A percentile compares a stretch with the other conserved stretches of the same genome.
Evolutionary conservation across 1,140 invertebrate species (phyloP).

Genomic region (Sinella curviseta): DNA sequence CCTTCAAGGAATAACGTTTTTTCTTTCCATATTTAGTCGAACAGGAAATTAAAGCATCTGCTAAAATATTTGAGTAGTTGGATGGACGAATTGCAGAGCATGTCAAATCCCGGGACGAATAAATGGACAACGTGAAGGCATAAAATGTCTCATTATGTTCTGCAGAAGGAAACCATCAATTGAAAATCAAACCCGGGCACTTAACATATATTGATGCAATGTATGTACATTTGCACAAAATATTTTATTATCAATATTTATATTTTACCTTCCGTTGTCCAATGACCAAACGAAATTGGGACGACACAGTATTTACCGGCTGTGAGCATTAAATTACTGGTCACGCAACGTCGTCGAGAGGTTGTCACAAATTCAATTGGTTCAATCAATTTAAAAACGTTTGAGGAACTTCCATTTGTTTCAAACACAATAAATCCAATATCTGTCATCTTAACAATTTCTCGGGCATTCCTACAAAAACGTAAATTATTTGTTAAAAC

Average conservation of each 20-base stretch:
- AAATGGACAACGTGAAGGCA: not conserved
- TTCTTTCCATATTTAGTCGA: not conserved
- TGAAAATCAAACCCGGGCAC: not conserved
- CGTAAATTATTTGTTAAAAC: not conserved
- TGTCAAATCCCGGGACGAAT: not conserved
- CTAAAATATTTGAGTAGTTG: not conserved
- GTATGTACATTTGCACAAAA: not conserved
- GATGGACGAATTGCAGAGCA: not conserved
- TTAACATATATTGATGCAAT: not conserved
- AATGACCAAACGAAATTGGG: not conserved
- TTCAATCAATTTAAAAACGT: not conserved
- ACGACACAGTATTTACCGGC: not conserved
- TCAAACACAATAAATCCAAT: constrained; percentile 4
- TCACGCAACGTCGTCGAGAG: not conserved
- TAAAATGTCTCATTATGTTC: not conserved
- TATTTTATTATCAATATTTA: not conserved
- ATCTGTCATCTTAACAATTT: not conserved
- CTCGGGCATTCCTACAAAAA: not conserved
- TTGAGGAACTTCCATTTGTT: not conserved
- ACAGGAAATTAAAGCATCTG: not conserved
- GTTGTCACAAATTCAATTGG: not conserved
- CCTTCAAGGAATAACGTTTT: not conserved
- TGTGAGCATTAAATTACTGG: not conserved
- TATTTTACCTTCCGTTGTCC: not conserved
- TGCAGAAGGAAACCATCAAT: not conserved